A percentile compares a stretch with the other conserved stretches of the same genome.
These are phyloP conservation scores for Merluccius polli DNA, from an alignment of 2,797 vertebrate genomes.

Conservation along the genomic window DNA sequence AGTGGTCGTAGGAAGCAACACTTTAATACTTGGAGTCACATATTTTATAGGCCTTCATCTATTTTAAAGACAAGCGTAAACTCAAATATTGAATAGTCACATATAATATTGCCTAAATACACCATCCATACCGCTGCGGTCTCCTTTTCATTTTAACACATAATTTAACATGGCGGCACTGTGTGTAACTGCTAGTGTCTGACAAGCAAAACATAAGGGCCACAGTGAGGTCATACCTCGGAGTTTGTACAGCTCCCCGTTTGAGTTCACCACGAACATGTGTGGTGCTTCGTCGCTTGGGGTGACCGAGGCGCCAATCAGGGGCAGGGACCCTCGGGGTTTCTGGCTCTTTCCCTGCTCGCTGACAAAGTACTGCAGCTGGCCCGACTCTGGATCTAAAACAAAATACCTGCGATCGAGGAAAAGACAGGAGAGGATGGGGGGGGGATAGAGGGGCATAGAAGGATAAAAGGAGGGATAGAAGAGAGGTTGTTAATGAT, in stretches of 20 bases:
- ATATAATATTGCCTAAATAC: not conserved
- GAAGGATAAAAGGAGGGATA: too few relatives aligned
- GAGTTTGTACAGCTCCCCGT: slow-evolving; percentile 92
- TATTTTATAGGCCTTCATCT: not conserved
- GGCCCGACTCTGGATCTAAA: slow-evolving; percentile 85
- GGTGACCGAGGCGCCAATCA: slow-evolving; percentile 87
- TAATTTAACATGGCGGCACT: not conserved
- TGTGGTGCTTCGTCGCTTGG: slow-evolving; percentile 89
- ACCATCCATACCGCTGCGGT: not conserved
- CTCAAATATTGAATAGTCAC: not conserved
- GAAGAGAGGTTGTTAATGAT: not conserved
- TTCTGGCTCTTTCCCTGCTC: slow-evolving; percentile 91
- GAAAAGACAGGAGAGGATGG: not conserved
- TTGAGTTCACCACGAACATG: slow-evolving; percentile 90
- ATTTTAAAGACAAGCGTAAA: not conserved
- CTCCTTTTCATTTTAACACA: slow-evolving; percentile 8
- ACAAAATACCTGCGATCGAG: slow-evolving; percentile 86
- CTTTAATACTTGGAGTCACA: slow-evolving; percentile 18
- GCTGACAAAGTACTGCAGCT: slow-evolving; percentile 94
- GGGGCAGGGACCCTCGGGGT: slow-evolving; percentile 86
- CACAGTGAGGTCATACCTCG: slow-evolving; percentile 76
- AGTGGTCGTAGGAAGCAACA: not conserved
- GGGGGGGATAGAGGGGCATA: not conserved
- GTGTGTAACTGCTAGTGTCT: not conserved
- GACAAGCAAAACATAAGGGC: not conserved